A percentile compares a stretch with the other conserved stretches of the same genome.
Evolutionary conservation across 2,113 vertebrate genomes (phyloP).

Genomic region (Hippolais icterina): DNA sequence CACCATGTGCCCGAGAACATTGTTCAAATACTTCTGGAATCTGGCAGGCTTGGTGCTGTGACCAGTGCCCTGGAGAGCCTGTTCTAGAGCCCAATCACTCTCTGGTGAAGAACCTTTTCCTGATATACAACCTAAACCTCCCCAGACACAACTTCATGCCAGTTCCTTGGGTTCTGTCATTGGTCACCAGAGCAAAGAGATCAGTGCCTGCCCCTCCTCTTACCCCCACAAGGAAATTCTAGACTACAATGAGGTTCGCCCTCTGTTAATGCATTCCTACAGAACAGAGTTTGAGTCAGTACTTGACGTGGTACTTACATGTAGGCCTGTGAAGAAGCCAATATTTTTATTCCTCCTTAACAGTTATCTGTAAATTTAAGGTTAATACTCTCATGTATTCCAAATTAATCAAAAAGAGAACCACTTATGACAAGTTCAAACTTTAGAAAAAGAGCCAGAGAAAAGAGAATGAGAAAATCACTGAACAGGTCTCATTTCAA

Average conservation of each 20-base stretch:
- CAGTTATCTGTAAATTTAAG: not conserved
- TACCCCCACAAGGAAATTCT: accelerated
- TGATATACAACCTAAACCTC: not conserved
- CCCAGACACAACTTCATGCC: accelerated
- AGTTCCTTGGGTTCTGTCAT: accelerated
- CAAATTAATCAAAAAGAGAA: not conserved
- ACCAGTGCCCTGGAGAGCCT: not conserved
- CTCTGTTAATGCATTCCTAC: not conserved
- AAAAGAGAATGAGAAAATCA: not conserved
- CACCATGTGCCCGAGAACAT: accelerated
- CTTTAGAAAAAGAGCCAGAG: not conserved
- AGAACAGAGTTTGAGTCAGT: not conserved
- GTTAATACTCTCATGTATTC: not conserved
- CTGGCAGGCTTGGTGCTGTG: not conserved
- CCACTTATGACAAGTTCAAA: not conserved
- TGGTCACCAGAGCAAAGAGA: not conserved
- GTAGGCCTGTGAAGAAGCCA: not conserved
- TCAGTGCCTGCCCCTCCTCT: not conserved
- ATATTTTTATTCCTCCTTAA: not conserved
- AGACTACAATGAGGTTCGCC: not conserved
- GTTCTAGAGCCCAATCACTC: accelerated
- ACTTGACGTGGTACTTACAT: not conserved
- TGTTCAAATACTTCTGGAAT: accelerated
- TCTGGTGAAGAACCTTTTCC: too few species aligned
- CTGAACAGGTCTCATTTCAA: not conserved